A percentile compares a stretch with the other conserved stretches of the same genome.
phyloP scores from a whole-genome alignment of 2,888 invertebrate genomes.

The Volucella inflata region DNA sequence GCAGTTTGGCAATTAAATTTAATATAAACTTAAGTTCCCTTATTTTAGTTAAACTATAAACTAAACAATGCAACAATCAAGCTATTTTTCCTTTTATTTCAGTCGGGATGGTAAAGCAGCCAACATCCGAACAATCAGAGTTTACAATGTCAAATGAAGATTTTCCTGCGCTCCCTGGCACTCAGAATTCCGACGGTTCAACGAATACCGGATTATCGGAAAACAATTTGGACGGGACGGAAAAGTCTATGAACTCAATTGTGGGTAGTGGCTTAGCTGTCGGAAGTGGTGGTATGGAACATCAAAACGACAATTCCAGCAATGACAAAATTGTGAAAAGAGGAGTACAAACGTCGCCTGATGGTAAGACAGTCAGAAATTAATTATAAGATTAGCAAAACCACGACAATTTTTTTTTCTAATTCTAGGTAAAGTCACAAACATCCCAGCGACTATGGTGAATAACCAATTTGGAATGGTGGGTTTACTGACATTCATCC shows the following conservation, averaged over 20 bases:
- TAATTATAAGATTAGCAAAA: slow-evolving; percentile 49
- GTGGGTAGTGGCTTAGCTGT: slow-evolving; percentile 80
- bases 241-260: slow-evolving; percentile 83
- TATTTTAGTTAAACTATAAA: slow-evolving; percentile 40
- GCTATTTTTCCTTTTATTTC: slow-evolving; percentile 77
- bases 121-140: slow-evolving; percentile 95
- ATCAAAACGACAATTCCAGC: slow-evolving; percentile 83
- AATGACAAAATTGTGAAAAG: slow-evolving; percentile 86
- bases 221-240: slow-evolving; percentile 83
- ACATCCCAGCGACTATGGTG: slow-evolving; percentile 99
- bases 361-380: slow-evolving; percentile 86
- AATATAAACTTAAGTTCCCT: slow-evolving; percentile 41
- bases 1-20: slow-evolving; percentile 33
- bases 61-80: slow-evolving; percentile 65
- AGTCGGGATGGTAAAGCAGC: slow-evolving; percentile 98
- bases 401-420: not conserved
- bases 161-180: slow-evolving; percentile 99
- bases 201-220: slow-evolving; percentile 82
- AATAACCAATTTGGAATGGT: slow-evolving; percentile 99
- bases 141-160: slow-evolving; percentile 99
- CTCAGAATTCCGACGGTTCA: slow-evolving; percentile 88
- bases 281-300: slow-evolving; percentile 81
- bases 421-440: slow-evolving; percentile 94
- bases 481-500: slow-evolving; percentile 98
- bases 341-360: slow-evolving; percentile 97